These are phyloP conservation scores for Catostomus latipinnis DNA, from an alignment of 2,797 vertebrate genomes.

Conservation along the genomic window DNA sequence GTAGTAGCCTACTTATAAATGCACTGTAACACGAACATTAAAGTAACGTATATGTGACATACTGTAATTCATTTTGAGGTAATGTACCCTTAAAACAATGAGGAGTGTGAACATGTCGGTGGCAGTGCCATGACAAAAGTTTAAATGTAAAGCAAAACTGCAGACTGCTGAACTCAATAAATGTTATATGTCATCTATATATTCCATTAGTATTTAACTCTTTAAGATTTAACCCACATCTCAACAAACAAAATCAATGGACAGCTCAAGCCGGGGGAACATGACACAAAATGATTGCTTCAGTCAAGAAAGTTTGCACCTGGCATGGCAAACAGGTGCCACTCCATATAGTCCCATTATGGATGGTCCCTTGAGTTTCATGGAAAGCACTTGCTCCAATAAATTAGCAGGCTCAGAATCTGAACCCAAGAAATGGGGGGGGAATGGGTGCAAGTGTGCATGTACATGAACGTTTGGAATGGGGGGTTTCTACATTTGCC, in stretches of 20 bases:
- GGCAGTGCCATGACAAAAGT: no score
- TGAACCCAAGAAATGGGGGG: conserved; percentile 57
- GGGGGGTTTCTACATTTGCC: conserved; percentile 4
- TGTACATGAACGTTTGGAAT: conserved; percentile 11
- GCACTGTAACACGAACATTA: no score
- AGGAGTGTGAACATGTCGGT: no score
- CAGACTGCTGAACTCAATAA: no score
- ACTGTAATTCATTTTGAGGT: no score
- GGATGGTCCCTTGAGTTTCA: conserved; percentile 50
- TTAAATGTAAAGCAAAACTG: no score
- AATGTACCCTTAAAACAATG: no score
- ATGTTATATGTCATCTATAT: no score
- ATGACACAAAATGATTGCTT: neutral
- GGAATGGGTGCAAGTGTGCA: conserved; percentile 41
- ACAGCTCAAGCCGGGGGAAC: no score
- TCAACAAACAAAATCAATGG: no score
- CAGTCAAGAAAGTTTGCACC: neutral
- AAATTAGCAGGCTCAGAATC: conserved; percentile 40
- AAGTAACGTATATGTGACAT: no score
- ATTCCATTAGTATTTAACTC: neutral
- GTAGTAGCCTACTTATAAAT: no score
- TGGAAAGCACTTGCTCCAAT: conserved; percentile 8
- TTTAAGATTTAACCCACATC: neutral
- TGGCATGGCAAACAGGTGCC: conserved; percentile 1
- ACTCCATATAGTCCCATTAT: conserved; percentile 10